These are phyloP conservation scores for Orchesella flavescens DNA, from an alignment of 2,888 invertebrate genomes.

Conservation along the genomic window DNA sequence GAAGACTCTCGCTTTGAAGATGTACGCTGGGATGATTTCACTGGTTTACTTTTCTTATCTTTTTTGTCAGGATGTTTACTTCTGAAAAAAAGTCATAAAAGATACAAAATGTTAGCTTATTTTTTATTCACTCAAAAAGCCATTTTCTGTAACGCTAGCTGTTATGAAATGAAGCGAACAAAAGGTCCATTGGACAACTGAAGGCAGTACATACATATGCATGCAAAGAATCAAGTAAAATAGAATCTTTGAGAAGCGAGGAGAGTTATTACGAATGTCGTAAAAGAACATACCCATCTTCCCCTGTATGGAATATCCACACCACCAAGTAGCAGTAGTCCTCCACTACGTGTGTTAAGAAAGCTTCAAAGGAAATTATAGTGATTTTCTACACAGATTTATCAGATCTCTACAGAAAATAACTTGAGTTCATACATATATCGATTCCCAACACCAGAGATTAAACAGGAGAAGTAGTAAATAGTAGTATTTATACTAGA, in stretches of 20 bases:
- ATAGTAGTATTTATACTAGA: too few relatives aligned
- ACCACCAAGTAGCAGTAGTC: background rate
- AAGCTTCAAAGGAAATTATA: background rate
- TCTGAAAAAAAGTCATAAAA: slow-evolving; percentile 18
- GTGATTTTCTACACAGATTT: background rate
- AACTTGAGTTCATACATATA: background rate
- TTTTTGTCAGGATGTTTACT: slow-evolving; percentile 45
- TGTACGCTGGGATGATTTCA: slow-evolving; percentile 27
- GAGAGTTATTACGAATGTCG: background rate
- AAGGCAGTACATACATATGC: background rate
- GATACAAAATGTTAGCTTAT: background rate
- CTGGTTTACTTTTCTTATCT: slow-evolving; percentile 43
- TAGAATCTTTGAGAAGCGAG: background rate
- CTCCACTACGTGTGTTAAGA: slow-evolving; percentile 13
- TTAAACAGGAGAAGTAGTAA: too few relatives aligned
- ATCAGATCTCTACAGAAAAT: background rate
- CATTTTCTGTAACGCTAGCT: background rate
- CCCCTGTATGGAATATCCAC: slow-evolving; percentile 8
- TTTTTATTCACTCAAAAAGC: background rate
- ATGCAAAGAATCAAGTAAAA: background rate
- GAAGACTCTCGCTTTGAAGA: slow-evolving; percentile 32
- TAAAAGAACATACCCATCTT: slow-evolving; percentile 10
- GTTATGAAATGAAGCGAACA: too few relatives aligned
- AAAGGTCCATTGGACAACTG: too few relatives aligned
- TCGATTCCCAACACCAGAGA: background rate